phyloP scores from a whole-genome alignment of 2,113 vertebrate species.

The Struthidea cinerea region DNA sequence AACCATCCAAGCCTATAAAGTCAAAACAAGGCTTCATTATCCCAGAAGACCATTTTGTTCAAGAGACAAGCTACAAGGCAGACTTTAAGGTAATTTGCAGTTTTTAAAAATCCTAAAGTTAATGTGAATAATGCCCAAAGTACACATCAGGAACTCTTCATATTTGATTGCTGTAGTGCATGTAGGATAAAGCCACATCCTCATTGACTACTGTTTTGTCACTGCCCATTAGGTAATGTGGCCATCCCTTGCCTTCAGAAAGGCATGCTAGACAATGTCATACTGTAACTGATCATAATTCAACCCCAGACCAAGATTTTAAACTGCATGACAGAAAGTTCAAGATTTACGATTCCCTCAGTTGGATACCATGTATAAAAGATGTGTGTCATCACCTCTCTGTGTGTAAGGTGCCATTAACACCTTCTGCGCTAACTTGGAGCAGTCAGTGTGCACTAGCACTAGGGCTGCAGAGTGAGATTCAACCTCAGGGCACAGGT shows the following conservation, averaged over 20 bases:
- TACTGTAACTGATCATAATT: neutral
- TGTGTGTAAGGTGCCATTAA: neutral
- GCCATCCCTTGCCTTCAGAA: neutral
- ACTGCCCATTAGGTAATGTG: neutral
- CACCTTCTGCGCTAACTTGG: neutral
- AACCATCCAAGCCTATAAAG: slow-evolving; percentile 80
- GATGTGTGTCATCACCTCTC: neutral
- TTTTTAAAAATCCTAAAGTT: neutral
- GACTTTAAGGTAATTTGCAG: slow-evolving; percentile 77
- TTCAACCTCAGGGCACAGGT: neutral
- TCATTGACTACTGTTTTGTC: neutral
- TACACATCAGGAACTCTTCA: neutral
- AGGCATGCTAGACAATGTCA: neutral
- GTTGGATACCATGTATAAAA: neutral
- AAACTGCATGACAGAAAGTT: neutral
- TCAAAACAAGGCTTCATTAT: slow-evolving; percentile 73
- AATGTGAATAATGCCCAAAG: neutral
- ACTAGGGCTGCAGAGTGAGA: neutral
- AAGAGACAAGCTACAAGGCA: slow-evolving; percentile 84
- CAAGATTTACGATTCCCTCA: neutral
- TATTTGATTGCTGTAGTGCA: fast-evolving
- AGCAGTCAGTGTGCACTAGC: neutral
- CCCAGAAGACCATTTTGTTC: slow-evolving; percentile 71
- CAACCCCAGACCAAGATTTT: neutral
- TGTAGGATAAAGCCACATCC: neutral